Conservation (phyloP, 2,113 vertebrate species). For the Antechinus flavipes region DNA sequence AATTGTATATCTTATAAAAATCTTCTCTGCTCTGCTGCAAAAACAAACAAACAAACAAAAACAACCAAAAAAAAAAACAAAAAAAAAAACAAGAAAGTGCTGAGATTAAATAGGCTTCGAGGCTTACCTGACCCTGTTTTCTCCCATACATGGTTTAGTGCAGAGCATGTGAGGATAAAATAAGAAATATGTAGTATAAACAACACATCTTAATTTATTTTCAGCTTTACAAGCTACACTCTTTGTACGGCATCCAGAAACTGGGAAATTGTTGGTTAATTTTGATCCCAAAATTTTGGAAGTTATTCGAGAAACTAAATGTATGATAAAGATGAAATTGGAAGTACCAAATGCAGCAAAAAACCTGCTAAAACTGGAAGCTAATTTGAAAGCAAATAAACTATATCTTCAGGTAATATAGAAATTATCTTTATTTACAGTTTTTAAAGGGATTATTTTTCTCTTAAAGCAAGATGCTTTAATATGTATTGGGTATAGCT, state of each 20-base stretch:
- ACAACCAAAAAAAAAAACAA: too few relatives aligned
- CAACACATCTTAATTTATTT: constrained; percentile 38
- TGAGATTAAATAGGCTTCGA: not conserved
- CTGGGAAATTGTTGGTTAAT: constrained; percentile 87
- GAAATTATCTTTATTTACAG: not conserved
- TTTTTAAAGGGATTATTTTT: constrained; percentile 27
- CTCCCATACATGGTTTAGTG: not conserved
- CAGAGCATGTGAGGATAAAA: not conserved
- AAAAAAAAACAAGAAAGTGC: not conserved
- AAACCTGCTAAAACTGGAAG: constrained; percentile 84
- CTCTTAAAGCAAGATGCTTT: not conserved
- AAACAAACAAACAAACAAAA: too few relatives aligned
- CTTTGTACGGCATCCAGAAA: constrained; percentile 85
- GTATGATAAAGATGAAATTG: constrained; percentile 88
- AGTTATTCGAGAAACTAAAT: constrained; percentile 87
- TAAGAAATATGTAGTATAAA: not conserved
- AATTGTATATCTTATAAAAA: not conserved
- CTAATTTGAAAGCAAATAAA: constrained; percentile 81
- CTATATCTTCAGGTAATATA: constrained; percentile 85
- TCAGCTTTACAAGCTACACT: constrained; percentile 87
- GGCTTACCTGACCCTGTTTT: not conserved
- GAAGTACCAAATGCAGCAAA: constrained; percentile 88
- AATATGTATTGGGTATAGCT: not conserved
- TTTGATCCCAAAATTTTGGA: constrained; percentile 89
- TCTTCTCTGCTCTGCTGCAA: not conserved